Base-by-base conservation (phyloP, 2,797 vertebrate species). In the Thripadectes ignobilis region DNA sequence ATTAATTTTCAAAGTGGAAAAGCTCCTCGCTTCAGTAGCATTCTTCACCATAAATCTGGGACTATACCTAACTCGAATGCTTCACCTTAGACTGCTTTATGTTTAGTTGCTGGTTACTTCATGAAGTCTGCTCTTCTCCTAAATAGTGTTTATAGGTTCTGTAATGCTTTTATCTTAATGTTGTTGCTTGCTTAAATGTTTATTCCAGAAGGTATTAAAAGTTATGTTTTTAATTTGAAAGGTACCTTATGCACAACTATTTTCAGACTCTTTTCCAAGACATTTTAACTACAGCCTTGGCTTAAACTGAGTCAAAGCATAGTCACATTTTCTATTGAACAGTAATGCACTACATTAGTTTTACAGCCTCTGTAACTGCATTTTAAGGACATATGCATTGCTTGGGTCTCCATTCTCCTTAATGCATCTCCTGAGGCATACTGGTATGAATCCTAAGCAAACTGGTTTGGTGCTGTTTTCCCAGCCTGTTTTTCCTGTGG, bases 291-390 rank as follows among this genome's bases (percentile, higher is more conserved):
- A 54, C 49, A 80, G 38, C 15, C 34, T 85, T 45, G 27, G 41
- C 67, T 87, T 85, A 88, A 76, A 85, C 72, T 85, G 59, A 87
- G 32, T 66, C 63, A 91, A 94, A 93, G 89, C 57, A 43, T 29
- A 73, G 55, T 57, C 63, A 65, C 34, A 45, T 91, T 95, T 95
- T 92, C 86, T 94, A 10, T 30, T 80, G 19, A 82, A 34, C 58
- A 73, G 21, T 57, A 82, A 54, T 32, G 45, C 24, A 73, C 21
- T 78, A 10, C 16, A 7, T 87, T 82, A 23, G 11, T 79, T 93
- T 93, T 87, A 67, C 41, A 65, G 29, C 43, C 36, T 83, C 38
- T 65, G 49, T 85, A 91, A 87, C 75, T 71, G 61, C 57, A 51
- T 83, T 83, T 92, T 85, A 77, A 93, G 65, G 68, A 43, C 27